Conservation (phyloP, 1,140 invertebrate genomes). For the Neodiprion lecontei region DNA sequence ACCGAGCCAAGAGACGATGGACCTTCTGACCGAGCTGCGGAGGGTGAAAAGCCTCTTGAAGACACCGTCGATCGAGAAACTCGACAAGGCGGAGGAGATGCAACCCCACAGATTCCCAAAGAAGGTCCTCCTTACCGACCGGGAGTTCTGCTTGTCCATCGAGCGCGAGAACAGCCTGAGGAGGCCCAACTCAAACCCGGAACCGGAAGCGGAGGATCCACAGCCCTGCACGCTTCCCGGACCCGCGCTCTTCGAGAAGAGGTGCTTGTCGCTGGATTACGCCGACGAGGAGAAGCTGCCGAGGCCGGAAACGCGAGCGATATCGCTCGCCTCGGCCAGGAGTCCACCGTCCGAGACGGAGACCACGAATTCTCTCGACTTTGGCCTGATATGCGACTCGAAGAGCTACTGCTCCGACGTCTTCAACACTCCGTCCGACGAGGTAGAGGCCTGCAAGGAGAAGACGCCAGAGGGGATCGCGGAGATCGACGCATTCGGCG, state of each 20-base stretch:
- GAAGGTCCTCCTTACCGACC: conserved; percentile 54
- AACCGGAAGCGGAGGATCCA: neutral
- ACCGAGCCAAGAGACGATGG: conserved; percentile 57
- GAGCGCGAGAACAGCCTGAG: conserved; percentile 56
- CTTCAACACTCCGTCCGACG: conserved; percentile 43
- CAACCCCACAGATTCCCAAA: conserved; percentile 44
- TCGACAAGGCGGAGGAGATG: conserved; percentile 36
- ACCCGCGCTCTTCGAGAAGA: conserved; percentile 52
- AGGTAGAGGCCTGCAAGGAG: neutral
- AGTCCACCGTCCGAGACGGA: conserved; percentile 41
- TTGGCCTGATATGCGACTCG: conserved; percentile 42
- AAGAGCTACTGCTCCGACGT: conserved; percentile 52
- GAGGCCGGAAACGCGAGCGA: conserved; percentile 42
- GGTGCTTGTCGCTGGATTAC: conserved; percentile 54
- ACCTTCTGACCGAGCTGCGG: conserved; percentile 53
- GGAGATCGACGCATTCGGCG: conserved; percentile 20
- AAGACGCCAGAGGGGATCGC: conserved; percentile 17
- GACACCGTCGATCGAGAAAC: conserved; percentile 49
- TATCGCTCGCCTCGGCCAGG: conserved; percentile 49
- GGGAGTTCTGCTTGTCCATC: conserved; percentile 56
- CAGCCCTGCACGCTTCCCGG: conserved; percentile 10
- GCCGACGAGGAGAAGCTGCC: conserved; percentile 52
- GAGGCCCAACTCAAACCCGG: conserved; percentile 23
- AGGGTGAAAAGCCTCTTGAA: conserved; percentile 54
- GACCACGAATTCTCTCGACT: conserved; percentile 37